Conservation (phyloP, 2,113 vertebrate genomes). For the Trogon melanurus region DNA sequence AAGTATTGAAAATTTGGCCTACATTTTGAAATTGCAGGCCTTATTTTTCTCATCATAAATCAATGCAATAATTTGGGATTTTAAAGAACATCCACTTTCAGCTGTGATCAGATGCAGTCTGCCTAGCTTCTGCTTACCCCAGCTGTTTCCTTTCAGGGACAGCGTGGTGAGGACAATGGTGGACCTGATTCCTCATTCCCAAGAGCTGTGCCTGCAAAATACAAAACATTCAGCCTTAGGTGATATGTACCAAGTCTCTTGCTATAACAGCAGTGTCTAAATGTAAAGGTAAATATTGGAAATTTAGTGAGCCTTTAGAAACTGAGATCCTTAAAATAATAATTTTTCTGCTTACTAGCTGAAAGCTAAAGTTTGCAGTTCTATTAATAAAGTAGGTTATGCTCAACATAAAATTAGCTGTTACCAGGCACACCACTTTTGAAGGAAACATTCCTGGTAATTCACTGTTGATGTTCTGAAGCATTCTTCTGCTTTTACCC, state of each 20-base stretch:
- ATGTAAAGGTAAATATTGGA: neutral
- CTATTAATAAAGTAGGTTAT: neutral
- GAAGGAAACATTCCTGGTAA: neutral
- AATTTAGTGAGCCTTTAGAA: neutral
- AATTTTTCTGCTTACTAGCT: neutral
- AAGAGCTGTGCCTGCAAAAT: neutral
- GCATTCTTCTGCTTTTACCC: neutral
- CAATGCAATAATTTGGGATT: neutral
- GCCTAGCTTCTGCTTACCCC: neutral
- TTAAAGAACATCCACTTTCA: neutral
- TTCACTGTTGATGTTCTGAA: neutral
- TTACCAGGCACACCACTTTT: neutral
- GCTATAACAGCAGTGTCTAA: neutral
- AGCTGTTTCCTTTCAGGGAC: neutral
- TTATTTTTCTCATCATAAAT: neutral
- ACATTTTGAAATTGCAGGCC: neutral
- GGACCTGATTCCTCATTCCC: neutral
- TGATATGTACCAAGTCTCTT: neutral
- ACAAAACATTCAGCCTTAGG: neutral
- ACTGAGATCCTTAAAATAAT: neutral
- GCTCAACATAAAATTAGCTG: neutral
- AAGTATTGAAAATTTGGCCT: conserved; percentile 1
- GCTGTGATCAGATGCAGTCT: neutral
- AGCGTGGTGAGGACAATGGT: neutral
- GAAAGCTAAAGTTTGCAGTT: neutral